phyloP scores from a whole-genome alignment of 2,888 invertebrate species.

The Muscina levida region DNA sequence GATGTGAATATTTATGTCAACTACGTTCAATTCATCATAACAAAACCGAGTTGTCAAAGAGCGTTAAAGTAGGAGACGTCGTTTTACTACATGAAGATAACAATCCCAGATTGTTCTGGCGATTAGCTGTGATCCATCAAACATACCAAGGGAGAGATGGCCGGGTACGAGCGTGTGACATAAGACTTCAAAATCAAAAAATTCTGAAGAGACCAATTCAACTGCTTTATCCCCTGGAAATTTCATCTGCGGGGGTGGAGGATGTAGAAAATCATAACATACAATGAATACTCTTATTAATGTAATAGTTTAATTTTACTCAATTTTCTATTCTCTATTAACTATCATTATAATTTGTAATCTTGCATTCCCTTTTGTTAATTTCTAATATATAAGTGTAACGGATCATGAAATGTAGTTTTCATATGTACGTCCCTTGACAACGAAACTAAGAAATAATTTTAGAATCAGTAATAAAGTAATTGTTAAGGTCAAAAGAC shows the following conservation, averaged over 20 bases:
- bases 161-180: slow-evolving; percentile 51
- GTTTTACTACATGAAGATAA: slow-evolving; percentile 54
- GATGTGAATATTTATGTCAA: slow-evolving; percentile 48
- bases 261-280: no score
- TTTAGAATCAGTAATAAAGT: no score
- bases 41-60: slow-evolving; percentile 4
- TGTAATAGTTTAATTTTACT: no score
- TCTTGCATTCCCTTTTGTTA: no score
- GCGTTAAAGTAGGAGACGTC: slow-evolving; percentile 36
- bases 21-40: slow-evolving; percentile 54
- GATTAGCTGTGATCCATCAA: slow-evolving; percentile 48
- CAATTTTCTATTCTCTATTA: no score
- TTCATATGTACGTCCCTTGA: no score
- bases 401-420: no score
- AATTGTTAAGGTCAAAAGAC: no score
- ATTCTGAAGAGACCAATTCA: slow-evolving; percentile 50
- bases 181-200: slow-evolving; percentile 43
- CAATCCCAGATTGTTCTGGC: slow-evolving; percentile 52
- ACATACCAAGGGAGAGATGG: slow-evolving; percentile 57
- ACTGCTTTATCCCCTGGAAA: slow-evolving; percentile 40
- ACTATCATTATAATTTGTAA: no score
- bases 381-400: no score
- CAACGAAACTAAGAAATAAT: no score
- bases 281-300: no score
- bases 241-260: slow-evolving; percentile 32